Conservation (phyloP, 2,113 vertebrate species). For the Silurus glanis region DNA sequence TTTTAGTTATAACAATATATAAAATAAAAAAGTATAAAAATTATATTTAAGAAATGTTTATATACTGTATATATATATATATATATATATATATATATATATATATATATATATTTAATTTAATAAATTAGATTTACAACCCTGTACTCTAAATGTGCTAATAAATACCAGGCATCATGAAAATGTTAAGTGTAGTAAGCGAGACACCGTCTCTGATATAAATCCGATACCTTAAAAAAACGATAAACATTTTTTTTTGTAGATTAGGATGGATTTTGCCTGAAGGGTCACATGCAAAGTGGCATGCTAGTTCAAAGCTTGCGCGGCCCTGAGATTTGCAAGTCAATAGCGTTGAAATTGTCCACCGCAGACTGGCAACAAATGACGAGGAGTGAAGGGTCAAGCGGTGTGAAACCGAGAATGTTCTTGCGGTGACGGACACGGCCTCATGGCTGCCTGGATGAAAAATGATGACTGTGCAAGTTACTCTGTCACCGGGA, state of each 20-base stretch:
- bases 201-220: background rate
- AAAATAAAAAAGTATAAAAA: no score
- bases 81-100: background rate
- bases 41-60: no score
- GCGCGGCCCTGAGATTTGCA: background rate
- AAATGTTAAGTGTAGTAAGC: background rate
- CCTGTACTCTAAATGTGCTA: background rate
- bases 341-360: background rate
- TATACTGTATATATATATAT: background rate
- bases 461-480: background rate
- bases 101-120: background rate
- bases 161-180: background rate
- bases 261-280: background rate
- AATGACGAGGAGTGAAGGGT: background rate
- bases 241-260: no score
- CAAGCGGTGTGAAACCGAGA: background rate
- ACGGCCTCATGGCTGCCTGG: background rate
- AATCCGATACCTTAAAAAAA: background rate
- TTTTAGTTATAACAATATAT: no score
- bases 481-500: background rate
- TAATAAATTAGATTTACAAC: no score
- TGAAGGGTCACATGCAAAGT: conserved; percentile 4
- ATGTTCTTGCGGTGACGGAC: background rate
- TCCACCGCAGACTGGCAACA: background rate
- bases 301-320: no score